Conservation (phyloP, 2,113 vertebrate genomes). For the Notarius quadriscutis region DNA sequence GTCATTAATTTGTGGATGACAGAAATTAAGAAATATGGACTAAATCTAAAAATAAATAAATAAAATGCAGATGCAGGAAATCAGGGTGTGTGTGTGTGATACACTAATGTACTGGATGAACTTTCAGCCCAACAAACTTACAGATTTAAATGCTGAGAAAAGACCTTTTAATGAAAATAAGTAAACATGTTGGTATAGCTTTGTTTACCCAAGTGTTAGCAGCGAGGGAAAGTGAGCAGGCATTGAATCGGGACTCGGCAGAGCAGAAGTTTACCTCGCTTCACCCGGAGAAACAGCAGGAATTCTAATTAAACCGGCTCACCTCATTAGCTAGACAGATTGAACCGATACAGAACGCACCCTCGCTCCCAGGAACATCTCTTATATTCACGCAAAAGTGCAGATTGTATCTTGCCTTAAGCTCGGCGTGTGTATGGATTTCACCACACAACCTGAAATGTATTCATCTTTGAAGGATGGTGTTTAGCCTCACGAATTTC, state of each 20-base stretch:
- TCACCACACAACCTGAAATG: background rate
- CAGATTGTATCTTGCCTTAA: constrained; percentile 26
- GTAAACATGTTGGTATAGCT: no score
- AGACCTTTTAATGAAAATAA: background rate
- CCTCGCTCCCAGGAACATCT: constrained; percentile 13
- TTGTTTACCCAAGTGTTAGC: background rate
- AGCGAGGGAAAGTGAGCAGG: background rate
- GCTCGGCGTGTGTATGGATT: constrained; percentile 30
- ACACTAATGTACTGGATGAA: background rate
- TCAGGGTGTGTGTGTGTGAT: background rate
- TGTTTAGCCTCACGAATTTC: constrained; percentile 14
- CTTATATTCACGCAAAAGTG: constrained; percentile 23
- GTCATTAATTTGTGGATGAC: background rate
- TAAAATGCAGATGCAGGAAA: background rate
- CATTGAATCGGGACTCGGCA: background rate
- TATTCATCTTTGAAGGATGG: constrained; percentile 34
- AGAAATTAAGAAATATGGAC: background rate
- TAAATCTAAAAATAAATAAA: background rate
- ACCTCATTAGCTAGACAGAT: constrained; percentile 28
- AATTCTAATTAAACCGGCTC: constrained; percentile 31
- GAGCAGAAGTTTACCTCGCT: background rate
- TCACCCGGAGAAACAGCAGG: background rate
- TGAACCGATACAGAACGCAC: constrained; percentile 4
- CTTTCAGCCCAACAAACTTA: background rate
- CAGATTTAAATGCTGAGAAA: background rate